Base-by-base conservation (phyloP, 2,797 vertebrate genomes). In the Pagetopsis macropterus region DNA sequence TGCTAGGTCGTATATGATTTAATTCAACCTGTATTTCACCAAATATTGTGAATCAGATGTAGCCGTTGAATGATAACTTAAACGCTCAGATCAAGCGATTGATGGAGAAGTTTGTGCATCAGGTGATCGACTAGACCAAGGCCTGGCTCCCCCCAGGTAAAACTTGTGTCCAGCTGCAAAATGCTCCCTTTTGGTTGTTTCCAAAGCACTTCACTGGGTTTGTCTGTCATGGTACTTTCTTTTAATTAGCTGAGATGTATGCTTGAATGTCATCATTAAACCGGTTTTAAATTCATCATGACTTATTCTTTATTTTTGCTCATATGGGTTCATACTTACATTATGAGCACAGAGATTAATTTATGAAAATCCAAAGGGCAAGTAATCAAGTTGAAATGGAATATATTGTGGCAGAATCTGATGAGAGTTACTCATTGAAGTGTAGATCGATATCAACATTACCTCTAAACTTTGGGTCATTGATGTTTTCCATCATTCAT, bases 71-170 rank as follows among this genome's bases (percentile, higher is more conserved):
- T 3, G 73, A 82, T 61, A 83, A 83, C 78, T 43, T 93, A 51
- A 68, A 88, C 21, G 69, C 70, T 0, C 88, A 90, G 66, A 76
- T 91, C 65, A 69, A 85, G 65, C 85, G 27, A 27, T 27, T 27
- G 48, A 23, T 84, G 46, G 63, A 90, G 84, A 78, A 87, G 12
- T 19, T 94, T 60, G 65, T 91, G 58, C 68, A 88, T 84, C 87
- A 86, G 72, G 43, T 90, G 79, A 16, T 85, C 78, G 87, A 92
- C 54, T 79, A 91, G 77, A 88, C 83, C 87, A 88, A 92, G 69
- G 62, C 89, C 21, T 83, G 92, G 72, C 27, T 90, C 84, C 89
- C 9, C 44, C 86, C n/a, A 82, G 90, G 87, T 93, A 81, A 68
- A 88, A 46, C 77, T 14, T 1, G 1, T 1, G 50, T 43, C 27